phyloP scores from a whole-genome alignment of 2,113 vertebrate species.

The Salvelinus alpinus region DNA sequence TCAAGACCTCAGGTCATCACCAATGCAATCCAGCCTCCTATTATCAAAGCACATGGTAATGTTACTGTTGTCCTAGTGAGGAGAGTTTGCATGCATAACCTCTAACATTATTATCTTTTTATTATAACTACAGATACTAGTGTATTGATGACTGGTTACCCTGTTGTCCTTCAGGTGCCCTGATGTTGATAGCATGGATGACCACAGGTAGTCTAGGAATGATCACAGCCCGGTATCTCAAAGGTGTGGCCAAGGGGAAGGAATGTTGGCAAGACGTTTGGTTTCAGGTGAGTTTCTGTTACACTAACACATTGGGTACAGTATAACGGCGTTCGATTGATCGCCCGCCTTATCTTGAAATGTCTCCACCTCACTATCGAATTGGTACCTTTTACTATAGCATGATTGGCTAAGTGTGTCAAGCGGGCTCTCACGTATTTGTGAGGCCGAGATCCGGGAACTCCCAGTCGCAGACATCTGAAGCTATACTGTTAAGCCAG shows the following conservation, averaged over 20 bases:
- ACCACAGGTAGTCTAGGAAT: conserved; percentile 75
- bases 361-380: too few relatives aligned
- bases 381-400: too few relatives aligned
- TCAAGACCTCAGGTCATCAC: conserved; percentile 9
- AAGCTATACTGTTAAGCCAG: too few relatives aligned
- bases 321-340: too few relatives aligned
- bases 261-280: conserved; percentile 68
- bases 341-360: too few relatives aligned
- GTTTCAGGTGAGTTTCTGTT: conserved; percentile 72
- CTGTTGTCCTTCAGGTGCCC: conserved; percentile 61
- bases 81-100: not conserved
- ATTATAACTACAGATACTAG: not conserved
- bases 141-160: not conserved
- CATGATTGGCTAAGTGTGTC: too few relatives aligned
- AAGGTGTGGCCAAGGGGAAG: conserved; percentile 31
- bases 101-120: not conserved
- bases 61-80: not conserved
- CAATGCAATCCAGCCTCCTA: not conserved
- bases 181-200: conserved; percentile 83
- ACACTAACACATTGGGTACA: too few relatives aligned
- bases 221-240: conserved; percentile 74
- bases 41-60: conserved; percentile 63
- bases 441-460: too few relatives aligned
- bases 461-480: too few relatives aligned
- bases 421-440: too few relatives aligned